A percentile compares a stretch with the other conserved stretches of the same genome.
These are phyloP conservation scores for Allophyes oxyacanthae DNA, from an alignment of 2,888 invertebrate species.

Conservation along the genomic window DNA sequence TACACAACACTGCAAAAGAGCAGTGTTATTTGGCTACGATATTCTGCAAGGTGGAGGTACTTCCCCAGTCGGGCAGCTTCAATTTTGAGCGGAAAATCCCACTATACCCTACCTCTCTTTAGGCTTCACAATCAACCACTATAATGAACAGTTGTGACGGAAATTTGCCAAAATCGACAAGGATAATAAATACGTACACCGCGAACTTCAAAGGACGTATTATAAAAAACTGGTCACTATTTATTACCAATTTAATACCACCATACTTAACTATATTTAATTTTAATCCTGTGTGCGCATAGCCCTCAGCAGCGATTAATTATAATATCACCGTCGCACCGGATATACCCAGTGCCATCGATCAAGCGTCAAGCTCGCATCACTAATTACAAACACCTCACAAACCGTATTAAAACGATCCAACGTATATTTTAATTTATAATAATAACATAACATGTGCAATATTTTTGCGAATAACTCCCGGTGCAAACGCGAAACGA, in stretches of 20 bases:
- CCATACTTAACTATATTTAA: slow-evolving; percentile 33
- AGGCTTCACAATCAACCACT: too few species aligned
- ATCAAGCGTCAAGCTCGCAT: slow-evolving; percentile 72
- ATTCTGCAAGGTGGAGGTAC: too few species aligned
- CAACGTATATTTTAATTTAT: slow-evolving; percentile 84
- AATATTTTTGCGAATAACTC: slow-evolving; percentile 49
- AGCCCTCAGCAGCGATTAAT: slow-evolving; percentile 54
- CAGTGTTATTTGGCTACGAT: too few species aligned
- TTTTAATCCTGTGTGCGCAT: slow-evolving; percentile 47
- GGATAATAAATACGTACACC: too few species aligned
- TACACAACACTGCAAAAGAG: too few species aligned
- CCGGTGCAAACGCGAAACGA: slow-evolving; percentile 18
- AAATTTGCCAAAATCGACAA: too few species aligned
- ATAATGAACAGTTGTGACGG: too few species aligned
- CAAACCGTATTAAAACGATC: slow-evolving; percentile 79
- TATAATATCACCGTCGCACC: slow-evolving; percentile 63
- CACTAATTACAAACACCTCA: slow-evolving; percentile 81
- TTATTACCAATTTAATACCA: slow-evolving; percentile 23
- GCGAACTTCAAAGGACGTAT: too few species aligned
- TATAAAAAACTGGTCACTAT: slow-evolving; percentile 23
- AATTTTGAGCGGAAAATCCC: too few species aligned
- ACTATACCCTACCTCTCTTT: too few species aligned
- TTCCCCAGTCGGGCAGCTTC: too few species aligned
- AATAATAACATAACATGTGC: slow-evolving; percentile 81
- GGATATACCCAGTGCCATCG: slow-evolving; percentile 64